These are phyloP conservation scores for Peromyscus melanophrys DNA, from an alignment of 2,797 vertebrate genomes.

Conservation along the genomic window DNA sequence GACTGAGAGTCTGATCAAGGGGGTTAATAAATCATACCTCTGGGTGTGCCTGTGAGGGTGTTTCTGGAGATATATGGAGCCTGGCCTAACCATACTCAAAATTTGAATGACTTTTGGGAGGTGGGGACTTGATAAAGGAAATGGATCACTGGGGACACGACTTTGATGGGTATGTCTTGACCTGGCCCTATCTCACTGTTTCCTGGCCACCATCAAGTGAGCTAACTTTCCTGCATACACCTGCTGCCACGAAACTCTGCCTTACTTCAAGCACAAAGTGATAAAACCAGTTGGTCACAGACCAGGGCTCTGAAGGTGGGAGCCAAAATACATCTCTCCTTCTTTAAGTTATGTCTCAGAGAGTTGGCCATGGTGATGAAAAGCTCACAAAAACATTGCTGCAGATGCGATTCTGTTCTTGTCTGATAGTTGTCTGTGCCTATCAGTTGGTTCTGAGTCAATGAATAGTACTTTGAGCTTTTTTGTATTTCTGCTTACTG, in stretches of 20 bases:
- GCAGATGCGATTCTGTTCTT: conserved; percentile 82
- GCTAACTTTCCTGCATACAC: too few species aligned
- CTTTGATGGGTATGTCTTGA: too few species aligned
- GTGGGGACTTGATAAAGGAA: too few species aligned
- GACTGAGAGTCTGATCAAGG: not conserved
- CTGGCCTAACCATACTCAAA: not conserved
- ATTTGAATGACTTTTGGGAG: not conserved
- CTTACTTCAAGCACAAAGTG: not conserved
- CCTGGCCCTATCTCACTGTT: not conserved
- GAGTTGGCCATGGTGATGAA: not conserved
- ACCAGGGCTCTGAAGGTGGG: not conserved
- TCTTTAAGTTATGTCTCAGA: not conserved
- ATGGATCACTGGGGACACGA: not conserved
- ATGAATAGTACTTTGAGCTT: conserved; percentile 81
- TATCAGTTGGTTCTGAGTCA: conserved; percentile 82
- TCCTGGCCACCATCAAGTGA: not conserved
- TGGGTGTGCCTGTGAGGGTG: not conserved
- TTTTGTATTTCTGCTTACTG: conserved; percentile 74
- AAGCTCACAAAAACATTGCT: conserved; percentile 29
- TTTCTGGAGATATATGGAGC: not conserved
- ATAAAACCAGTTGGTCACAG: not conserved
- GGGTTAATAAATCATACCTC: not conserved
- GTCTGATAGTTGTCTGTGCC: conserved; percentile 81
- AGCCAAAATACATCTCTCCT: not conserved
- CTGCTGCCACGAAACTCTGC: not conserved